Conservation (phyloP, 1,140 invertebrate species). For the Drepana arcuata region DNA sequence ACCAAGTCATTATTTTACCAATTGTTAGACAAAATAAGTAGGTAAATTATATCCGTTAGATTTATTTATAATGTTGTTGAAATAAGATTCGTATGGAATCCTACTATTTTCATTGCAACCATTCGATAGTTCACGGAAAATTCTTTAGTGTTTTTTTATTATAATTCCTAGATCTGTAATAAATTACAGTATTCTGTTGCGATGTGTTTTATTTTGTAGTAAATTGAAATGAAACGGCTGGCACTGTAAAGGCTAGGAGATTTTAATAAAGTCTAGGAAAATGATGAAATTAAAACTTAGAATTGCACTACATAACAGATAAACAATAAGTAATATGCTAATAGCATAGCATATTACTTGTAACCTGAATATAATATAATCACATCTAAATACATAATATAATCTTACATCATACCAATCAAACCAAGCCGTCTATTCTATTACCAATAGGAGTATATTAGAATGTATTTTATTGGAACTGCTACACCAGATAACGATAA, state of each 20-base stretch:
- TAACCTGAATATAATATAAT: too few relatives aligned
- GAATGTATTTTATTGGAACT: too few relatives aligned
- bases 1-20: constrained; percentile 20
- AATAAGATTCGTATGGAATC: too few relatives aligned
- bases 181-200: constrained; percentile 66
- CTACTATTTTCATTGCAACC: constrained; percentile 24
- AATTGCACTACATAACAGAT: too few relatives aligned
- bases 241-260: constrained; percentile 9
- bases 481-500: too few relatives aligned
- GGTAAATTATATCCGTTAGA: constrained; percentile 10
- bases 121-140: constrained; percentile 19
- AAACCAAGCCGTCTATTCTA: too few relatives aligned
- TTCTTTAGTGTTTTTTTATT: constrained; percentile 31
- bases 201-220: constrained; percentile 22
- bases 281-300: constrained; percentile 15
- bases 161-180: constrained; percentile 56
- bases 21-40: constrained; percentile 10
- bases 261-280: constrained; percentile 16
- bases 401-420: too few relatives aligned
- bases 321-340: too few relatives aligned
- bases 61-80: constrained; percentile 26
- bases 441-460: too few relatives aligned
- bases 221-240: constrained; percentile 11
- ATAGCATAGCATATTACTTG: too few relatives aligned
- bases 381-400: too few relatives aligned